Evolutionary conservation across 2,888 invertebrate species (phyloP).

Genomic region (Rhyacophila evoluta): DNA sequence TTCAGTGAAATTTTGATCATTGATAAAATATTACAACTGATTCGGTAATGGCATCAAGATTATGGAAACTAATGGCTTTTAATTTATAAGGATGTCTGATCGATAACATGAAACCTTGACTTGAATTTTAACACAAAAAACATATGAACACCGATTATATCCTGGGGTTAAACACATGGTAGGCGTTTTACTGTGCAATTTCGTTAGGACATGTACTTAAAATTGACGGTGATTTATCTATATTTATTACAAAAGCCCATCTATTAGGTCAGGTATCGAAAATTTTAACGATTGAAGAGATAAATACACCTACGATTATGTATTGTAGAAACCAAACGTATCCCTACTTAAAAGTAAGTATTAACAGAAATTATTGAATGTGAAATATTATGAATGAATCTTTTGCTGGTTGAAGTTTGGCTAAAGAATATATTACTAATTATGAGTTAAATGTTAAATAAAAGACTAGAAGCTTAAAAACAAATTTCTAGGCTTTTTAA

Average conservation of each 20-base stretch:
- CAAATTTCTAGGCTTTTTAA: too few species aligned
- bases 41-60: background rate
- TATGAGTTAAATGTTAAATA: too few species aligned
- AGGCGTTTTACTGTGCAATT: background rate
- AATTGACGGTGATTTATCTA: slow-evolving; percentile 21
- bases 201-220: slow-evolving; percentile 3
- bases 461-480: too few species aligned
- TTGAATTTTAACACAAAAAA: slow-evolving; percentile 17
- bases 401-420: too few species aligned
- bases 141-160: background rate
- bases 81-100: background rate
- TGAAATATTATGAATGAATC: too few species aligned
- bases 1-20: background rate
- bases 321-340: too few species aligned
- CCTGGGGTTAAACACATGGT: slow-evolving; percentile 17
- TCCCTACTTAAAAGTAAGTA: too few species aligned
- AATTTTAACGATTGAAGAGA: background rate
- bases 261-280: slow-evolving; percentile 1
- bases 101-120: slow-evolving; percentile 6
- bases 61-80: background rate
- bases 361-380: too few species aligned
- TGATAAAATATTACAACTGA: background rate
- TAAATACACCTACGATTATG: too few species aligned
- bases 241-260: background rate
- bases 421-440: too few species aligned